Percentiles rank a stretch among this genome's conserved stretches.
Evolutionary conservation across 1,140 invertebrate genomes (phyloP).

Genomic region (Pomacea maculata): DNA sequence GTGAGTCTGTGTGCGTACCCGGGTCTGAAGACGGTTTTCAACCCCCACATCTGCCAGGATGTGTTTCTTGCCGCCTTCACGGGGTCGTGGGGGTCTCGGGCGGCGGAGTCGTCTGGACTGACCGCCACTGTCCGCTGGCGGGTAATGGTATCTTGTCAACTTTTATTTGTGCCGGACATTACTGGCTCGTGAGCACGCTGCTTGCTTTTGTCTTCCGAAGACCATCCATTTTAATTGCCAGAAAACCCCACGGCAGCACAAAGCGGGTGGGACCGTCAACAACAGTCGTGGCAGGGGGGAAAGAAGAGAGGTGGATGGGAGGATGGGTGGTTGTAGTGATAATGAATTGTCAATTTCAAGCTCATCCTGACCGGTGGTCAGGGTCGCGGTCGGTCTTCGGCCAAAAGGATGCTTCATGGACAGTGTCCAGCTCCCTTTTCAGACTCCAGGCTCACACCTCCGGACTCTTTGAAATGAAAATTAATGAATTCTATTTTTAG

Average conservation of each 20-base stretch:
- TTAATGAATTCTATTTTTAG: slow-evolving; percentile 30
- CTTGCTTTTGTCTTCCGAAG: not conserved
- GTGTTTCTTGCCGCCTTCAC: not conserved
- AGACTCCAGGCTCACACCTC: not conserved
- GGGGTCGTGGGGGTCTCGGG: not conserved
- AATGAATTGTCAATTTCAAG: slow-evolving; percentile 7
- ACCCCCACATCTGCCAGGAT: not conserved
- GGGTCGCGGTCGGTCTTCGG: not conserved
- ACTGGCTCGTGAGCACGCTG: not conserved
- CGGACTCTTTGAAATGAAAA: slow-evolving; percentile 21
- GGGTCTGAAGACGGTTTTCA: not conserved
- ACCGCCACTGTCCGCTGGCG: not conserved
- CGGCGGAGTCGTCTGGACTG: not conserved
- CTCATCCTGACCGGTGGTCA: not conserved
- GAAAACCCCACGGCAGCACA: not conserved
- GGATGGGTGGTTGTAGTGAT: not conserved
- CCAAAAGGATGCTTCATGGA: slow-evolving; percentile 2
- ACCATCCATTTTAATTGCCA: slow-evolving; percentile 6
- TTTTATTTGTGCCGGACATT: not conserved
- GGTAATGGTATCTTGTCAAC: slow-evolving; percentile 9
- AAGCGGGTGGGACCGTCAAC: not conserved
- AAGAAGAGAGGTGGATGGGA: not conserved
- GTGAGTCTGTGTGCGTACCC: not conserved
- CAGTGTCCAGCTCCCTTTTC: slow-evolving; percentile 6
- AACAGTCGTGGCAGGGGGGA: not conserved